Base-by-base conservation (phyloP, 1,140 invertebrate species). In the Melitaea cinxia region DNA sequence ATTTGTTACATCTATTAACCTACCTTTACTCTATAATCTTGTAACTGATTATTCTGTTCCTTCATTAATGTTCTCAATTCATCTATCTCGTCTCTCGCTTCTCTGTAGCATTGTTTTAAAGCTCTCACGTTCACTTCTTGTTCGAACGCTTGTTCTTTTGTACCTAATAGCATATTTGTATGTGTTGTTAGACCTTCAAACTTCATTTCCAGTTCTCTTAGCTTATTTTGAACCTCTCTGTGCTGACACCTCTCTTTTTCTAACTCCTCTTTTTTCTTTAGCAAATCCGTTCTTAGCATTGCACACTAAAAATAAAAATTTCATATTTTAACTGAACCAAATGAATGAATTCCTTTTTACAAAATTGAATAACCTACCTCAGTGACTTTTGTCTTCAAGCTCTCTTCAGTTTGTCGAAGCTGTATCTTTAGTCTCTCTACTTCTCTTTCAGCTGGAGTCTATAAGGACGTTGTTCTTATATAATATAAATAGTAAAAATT, bases 1-100 rank as follows among this genome's bases (percentile, higher is more conserved):
- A n/a, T n/a, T n/a, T n/a, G n/a, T n/a, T n/a, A n/a, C n/a, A n/a
- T n/a, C n/a, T n/a, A n/a, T n/a, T n/a, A 26, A 30, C 63, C 33
- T 67, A 93, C 94, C 85, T 95, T 96, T 60, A 94, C 94, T 59
- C 94, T 92, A 74, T 96, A 96, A 65, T 95, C 94, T 58, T 95
- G 94, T 2, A 95, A 72, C 82, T 96, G 95, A 12, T 91, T 83
- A 5, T 94, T 93, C 74, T 95, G 94, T 75, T 96, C 95, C 60
- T 94, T 93, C 79, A 95, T 93, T 14, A 95, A 80, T 7, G 91
- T 91, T 61, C 94, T 92, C 37, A 95, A 81, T 77, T 96, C 95
- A 26, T 95, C 93, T 9, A 94, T 83, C 72, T 95, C 94, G 47
- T 94, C 94, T 67, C 94, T 93, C 0, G 93, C 91, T 73, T 95